Evolutionary conservation across 2,113 vertebrate species (phyloP).

Genomic region (Reinhardtius hippoglossoides): DNA sequence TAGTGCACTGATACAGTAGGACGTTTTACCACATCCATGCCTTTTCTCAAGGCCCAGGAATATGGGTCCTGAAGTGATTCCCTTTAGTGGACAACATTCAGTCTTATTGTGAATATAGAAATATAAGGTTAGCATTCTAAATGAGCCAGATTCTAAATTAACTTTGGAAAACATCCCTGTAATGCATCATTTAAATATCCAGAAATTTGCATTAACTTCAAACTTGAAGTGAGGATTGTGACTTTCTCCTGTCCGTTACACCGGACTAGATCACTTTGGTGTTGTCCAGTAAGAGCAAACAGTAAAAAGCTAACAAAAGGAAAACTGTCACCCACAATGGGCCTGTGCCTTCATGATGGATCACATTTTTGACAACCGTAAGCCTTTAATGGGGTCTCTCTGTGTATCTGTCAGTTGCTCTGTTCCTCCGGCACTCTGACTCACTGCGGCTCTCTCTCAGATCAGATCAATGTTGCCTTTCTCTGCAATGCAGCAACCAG

Average conservation of each 20-base stretch:
- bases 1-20: too few species aligned
- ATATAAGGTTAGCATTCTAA: too few species aligned
- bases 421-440: slow-evolving; percentile 60
- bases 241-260: neutral
- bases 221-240: neutral
- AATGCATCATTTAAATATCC: too few species aligned
- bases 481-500: slow-evolving; percentile 77
- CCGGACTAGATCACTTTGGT: neutral
- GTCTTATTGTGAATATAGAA: too few species aligned
- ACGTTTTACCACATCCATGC: too few species aligned
- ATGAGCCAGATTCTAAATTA: too few species aligned
- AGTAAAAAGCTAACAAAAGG: slow-evolving; percentile 10
- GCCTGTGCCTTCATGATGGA: slow-evolving; percentile 31
- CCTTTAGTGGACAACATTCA: too few species aligned
- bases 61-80: too few species aligned
- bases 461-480: slow-evolving; percentile 79
- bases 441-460: slow-evolving; percentile 61
- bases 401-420: slow-evolving; percentile 58
- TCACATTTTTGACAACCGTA: slow-evolving; percentile 43
- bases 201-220: neutral
- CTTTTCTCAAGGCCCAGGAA: too few species aligned
- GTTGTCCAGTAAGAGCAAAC: neutral
- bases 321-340: slow-evolving; percentile 25
- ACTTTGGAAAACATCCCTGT: too few species aligned
- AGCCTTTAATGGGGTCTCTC: slow-evolving; percentile 60